Evolutionary conservation across 2,888 invertebrate genomes (phyloP).

Genomic region (Nomada hirtipes): DNA sequence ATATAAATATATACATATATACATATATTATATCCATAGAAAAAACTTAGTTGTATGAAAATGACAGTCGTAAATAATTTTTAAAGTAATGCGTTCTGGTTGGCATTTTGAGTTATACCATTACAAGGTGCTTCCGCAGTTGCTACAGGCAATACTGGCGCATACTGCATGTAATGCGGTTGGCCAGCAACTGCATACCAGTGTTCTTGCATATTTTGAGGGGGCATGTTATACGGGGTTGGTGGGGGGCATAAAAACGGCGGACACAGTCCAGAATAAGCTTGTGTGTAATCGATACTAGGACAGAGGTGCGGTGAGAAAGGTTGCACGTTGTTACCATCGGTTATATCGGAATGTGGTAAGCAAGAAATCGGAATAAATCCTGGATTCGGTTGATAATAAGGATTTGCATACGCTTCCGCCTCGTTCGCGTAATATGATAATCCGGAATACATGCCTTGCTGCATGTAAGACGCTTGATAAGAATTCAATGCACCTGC

Average conservation of each 20-base stretch:
- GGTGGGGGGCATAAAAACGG: conserved; percentile 73
- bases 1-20: too few relatives aligned
- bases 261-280: conserved; percentile 70
- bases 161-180: conserved; percentile 70
- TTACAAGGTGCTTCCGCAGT: conserved; percentile 42
- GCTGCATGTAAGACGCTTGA: conserved; percentile 69
- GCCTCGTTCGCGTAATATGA: conserved; percentile 70
- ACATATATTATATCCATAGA: too few relatives aligned
- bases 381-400: conserved; percentile 67
- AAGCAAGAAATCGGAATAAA: conserved; percentile 72
- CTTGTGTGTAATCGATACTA: conserved; percentile 64
- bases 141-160: conserved; percentile 37
- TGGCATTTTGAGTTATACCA: conserved; percentile 17
- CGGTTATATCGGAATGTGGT: conserved; percentile 69
- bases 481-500: conserved; percentile 56
- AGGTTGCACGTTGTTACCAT: conserved; percentile 59
- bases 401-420: conserved; percentile 66
- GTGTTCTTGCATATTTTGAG: conserved; percentile 71
- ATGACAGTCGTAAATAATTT: not conserved
- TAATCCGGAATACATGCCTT: conserved; percentile 68
- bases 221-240: conserved; percentile 55
- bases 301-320: conserved; percentile 65
- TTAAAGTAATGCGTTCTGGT: conserved; percentile 30
- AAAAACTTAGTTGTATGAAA: conserved; percentile 3
- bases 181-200: conserved; percentile 76